phyloP scores from a whole-genome alignment of 2,888 invertebrate genomes.

The Dicyrtoma fusca region DNA sequence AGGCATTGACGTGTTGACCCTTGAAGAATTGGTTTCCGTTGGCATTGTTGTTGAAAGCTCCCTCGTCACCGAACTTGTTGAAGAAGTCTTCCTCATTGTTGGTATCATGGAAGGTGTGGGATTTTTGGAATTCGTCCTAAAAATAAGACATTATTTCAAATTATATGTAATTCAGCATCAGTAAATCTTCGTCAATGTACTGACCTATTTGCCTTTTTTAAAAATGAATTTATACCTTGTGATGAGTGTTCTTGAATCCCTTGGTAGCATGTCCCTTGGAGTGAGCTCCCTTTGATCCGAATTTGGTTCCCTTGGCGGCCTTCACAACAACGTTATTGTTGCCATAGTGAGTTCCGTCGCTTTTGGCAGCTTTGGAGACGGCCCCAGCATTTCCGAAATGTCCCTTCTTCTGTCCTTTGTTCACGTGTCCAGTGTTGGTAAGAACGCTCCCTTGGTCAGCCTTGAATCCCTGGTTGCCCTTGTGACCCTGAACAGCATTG shows the following conservation, averaged over 20 bases:
- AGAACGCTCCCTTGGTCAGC: conserved; percentile 43
- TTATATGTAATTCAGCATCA: background rate
- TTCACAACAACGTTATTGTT: conserved; percentile 50
- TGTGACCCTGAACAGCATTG: conserved; percentile 42
- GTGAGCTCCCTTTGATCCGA: conserved; percentile 51
- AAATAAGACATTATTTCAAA: too few species aligned
- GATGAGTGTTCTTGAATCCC: conserved; percentile 52
- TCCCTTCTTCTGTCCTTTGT: conserved; percentile 54
- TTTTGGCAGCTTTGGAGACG: conserved; percentile 49
- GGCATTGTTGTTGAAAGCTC: conserved; percentile 52
- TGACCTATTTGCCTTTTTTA: too few species aligned
- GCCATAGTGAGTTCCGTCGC: conserved; percentile 48
- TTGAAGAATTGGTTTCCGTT: conserved; percentile 54
- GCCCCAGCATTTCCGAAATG: conserved; percentile 47
- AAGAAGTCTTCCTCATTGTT: conserved; percentile 52
- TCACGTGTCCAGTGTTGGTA: conserved; percentile 44
- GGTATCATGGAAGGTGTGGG: conserved; percentile 53
- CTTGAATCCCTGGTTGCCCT: conserved; percentile 49
- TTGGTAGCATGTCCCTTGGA: conserved; percentile 55
- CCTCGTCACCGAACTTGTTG: conserved; percentile 55
- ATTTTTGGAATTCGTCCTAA: conserved; percentile 52
- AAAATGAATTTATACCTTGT: conserved; percentile 48
- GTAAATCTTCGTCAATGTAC: too few species aligned
- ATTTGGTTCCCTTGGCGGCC: conserved; percentile 47
- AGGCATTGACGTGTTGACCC: conserved; percentile 49